A percentile compares a stretch with the other conserved stretches of the same genome.
phyloP scores from a whole-genome alignment of 2,888 invertebrate species.

The Meteorus cinctellus region DNA sequence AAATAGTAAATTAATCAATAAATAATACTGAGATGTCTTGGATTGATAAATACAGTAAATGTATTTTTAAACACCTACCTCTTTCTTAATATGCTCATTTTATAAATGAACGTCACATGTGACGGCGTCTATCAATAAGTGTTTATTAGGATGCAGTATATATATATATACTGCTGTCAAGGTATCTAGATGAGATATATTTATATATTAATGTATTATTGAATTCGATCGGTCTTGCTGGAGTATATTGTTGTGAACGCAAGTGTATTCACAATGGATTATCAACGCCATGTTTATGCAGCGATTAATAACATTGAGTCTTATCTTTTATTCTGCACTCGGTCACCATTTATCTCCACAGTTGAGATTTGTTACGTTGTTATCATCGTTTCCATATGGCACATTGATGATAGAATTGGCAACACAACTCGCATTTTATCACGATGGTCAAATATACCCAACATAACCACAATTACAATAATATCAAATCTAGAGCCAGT shows the following conservation, averaged over 20 bases:
- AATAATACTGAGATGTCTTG: background rate
- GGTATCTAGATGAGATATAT: background rate
- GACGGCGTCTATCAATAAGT: slow-evolving; percentile 5
- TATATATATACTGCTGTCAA: background rate
- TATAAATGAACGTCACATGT: slow-evolving; percentile 40
- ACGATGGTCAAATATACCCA: background rate
- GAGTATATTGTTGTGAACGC: background rate
- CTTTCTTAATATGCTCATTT: slow-evolving; percentile 67
- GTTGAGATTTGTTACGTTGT: slow-evolving; percentile 11
- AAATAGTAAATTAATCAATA: slow-evolving; percentile 60
- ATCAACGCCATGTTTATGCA: background rate
- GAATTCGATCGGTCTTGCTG: background rate
- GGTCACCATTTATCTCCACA: slow-evolving; percentile 17
- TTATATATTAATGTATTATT: background rate
- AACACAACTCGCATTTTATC: background rate
- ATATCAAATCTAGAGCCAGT: background rate
- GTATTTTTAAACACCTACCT: slow-evolving; percentile 51
- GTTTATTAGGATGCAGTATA: no score
- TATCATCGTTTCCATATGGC: slow-evolving; percentile 34
- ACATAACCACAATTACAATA: slow-evolving; percentile 13
- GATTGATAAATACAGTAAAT: background rate
- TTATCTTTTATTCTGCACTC: slow-evolving; percentile 15
- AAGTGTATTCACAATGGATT: background rate
- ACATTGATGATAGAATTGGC: background rate
- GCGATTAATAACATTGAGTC: background rate